Conservation (phyloP, 1,140 invertebrate genomes). For the Conus betulinus region DNA sequence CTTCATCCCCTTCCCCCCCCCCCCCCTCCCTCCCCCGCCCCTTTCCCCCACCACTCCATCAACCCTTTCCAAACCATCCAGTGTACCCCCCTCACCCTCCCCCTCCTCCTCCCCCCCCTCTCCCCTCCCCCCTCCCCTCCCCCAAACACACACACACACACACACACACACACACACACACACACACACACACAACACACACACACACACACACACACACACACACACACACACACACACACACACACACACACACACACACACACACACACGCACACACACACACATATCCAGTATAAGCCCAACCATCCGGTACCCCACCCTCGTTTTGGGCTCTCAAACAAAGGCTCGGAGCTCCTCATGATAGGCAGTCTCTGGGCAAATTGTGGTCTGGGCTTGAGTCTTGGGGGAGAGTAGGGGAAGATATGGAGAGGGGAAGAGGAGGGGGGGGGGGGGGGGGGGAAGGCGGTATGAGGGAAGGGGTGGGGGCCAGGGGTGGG, state of each 20-base stretch:
- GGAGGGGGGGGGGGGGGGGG: too few relatives aligned
- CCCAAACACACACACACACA: too few relatives aligned
- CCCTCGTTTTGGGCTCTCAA: background rate
- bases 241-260: background rate
- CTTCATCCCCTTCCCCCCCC: too few relatives aligned
- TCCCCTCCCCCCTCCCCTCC: too few relatives aligned
- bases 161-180: too few relatives aligned
- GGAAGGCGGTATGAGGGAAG: background rate
- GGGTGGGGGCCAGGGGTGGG: background rate
- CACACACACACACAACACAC: too few relatives aligned
- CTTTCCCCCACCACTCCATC: too few relatives aligned
- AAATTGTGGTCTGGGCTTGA: background rate
- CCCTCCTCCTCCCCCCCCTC: too few relatives aligned
- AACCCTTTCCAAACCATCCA: too few relatives aligned
- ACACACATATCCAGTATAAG: background rate
- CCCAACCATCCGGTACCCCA: background rate
- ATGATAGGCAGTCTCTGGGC: background rate
- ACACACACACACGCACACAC: background rate
- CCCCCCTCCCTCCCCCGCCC: too few relatives aligned
- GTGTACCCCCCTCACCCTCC: too few relatives aligned
- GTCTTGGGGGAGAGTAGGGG: background rate
- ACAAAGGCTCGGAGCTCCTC: background rate
- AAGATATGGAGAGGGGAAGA: background rate
- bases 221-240: slow-evolving; percentile 8
- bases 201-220: background rate